Conservation (phyloP, 2,797 vertebrate genomes). For the Pygocentrus nattereri region DNA sequence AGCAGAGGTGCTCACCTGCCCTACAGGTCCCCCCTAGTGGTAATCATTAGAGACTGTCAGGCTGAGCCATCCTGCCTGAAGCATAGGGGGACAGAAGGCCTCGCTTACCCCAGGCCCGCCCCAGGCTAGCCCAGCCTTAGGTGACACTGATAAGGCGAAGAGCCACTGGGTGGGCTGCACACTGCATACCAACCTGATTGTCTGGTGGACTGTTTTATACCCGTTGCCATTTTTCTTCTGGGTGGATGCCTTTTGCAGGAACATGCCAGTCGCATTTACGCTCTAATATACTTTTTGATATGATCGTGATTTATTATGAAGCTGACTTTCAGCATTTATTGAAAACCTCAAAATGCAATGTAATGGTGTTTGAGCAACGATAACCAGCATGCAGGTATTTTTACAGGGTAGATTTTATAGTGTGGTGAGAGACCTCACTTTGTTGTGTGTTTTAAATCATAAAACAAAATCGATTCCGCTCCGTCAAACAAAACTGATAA, state of each 20-base stretch:
- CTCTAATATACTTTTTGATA: not conserved
- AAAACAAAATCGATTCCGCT: not conserved
- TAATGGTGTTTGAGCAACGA: not conserved
- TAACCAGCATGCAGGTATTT: not conserved
- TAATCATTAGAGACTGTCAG: constrained; percentile 72
- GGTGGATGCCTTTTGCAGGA: not conserved
- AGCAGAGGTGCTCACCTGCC: constrained; percentile 66
- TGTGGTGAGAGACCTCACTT: not conserved
- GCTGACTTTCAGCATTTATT: not conserved
- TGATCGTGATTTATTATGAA: not conserved
- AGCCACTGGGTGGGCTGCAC: constrained; percentile 42
- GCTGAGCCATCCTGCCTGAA: constrained; percentile 65
- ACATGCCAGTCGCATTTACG: not conserved
- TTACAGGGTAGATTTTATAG: not conserved
- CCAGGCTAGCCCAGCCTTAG: constrained; percentile 62
- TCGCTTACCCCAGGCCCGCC: constrained; percentile 70
- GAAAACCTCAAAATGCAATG: not conserved
- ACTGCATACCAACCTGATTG: not conserved
- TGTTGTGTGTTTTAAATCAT: constrained; percentile 1
- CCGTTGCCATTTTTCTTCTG: not conserved
- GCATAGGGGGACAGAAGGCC: constrained; percentile 72
- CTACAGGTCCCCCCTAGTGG: constrained; percentile 58
- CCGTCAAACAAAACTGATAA: constrained; percentile 26
- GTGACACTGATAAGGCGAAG: constrained; percentile 70
- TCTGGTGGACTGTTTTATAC: not conserved